These are phyloP conservation scores for Eulemur rubriventer DNA, from an alignment of 2,797 vertebrate species.

Conservation along the genomic window DNA sequence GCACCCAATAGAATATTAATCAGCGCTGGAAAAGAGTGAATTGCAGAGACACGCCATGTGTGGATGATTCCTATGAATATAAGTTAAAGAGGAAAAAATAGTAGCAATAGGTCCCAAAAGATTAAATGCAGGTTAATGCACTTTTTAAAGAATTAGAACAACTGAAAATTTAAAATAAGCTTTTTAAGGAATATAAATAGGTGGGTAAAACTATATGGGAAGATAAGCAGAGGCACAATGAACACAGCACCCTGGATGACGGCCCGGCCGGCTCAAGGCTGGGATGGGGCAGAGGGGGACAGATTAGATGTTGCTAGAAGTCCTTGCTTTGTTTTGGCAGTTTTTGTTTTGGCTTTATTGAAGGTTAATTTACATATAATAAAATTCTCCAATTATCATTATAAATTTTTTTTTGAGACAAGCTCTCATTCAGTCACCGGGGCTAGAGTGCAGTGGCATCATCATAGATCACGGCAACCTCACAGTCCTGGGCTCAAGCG, in stretches of 20 bases:
- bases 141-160: background rate
- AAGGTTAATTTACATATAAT: background rate
- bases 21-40: background rate
- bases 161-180: background rate
- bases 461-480: too few relatives aligned
- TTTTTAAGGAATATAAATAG: background rate
- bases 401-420: background rate
- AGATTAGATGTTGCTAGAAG: background rate
- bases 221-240: too few relatives aligned
- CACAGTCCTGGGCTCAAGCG: too few relatives aligned
- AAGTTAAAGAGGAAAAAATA: background rate
- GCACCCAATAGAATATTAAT: background rate
- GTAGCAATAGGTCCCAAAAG: background rate
- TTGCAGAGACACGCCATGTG: too few relatives aligned
- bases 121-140: background rate
- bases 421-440: too few relatives aligned
- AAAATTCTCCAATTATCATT: too few relatives aligned
- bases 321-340: background rate
- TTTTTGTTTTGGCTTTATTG: background rate
- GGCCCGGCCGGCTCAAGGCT: too few relatives aligned
- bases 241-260: too few relatives aligned
- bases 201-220: background rate
- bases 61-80: background rate
- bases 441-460: too few relatives aligned
- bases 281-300: too few relatives aligned